These are phyloP conservation scores for Coregonus sp. DNA, from an alignment of 2,797 vertebrate species.

Conservation along the genomic window DNA sequence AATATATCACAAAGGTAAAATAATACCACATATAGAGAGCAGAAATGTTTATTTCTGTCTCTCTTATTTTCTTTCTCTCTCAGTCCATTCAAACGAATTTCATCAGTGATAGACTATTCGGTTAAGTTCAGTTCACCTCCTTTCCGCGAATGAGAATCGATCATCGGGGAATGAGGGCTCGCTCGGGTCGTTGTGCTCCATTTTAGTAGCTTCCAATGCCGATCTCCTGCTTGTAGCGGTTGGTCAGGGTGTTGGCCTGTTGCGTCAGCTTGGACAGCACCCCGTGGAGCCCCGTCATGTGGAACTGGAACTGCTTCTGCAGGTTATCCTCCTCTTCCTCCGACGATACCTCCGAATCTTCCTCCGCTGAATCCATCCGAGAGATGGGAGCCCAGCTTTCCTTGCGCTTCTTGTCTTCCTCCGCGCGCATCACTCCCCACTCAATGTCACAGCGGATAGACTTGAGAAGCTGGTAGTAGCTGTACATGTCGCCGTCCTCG, in stretches of 20 bases:
- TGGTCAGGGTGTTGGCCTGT: conserved; percentile 93
- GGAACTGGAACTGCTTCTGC: conserved; percentile 92
- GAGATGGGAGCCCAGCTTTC: conserved; percentile 71
- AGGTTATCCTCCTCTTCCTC: conserved; percentile 79
- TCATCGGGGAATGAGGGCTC: background rate
- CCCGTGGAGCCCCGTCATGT: conserved; percentile 90
- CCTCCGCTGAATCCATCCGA: conserved; percentile 73
- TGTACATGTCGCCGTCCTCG: conserved; percentile 81
- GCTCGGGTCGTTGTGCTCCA: background rate
- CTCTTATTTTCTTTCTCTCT: conserved; percentile 13
- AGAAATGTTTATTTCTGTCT: background rate
- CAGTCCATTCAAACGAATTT: conserved; percentile 35
- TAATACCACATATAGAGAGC: conserved; percentile 36
- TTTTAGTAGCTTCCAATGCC: conserved; percentile 86
- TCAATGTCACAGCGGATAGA: conserved; percentile 88
- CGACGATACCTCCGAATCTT: conserved; percentile 50
- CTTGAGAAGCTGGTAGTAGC: conserved; percentile 85
- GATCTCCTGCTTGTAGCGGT: conserved; percentile 94
- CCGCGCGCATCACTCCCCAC: conserved; percentile 85
- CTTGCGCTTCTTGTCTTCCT: conserved; percentile 65
- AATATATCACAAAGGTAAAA: conserved; percentile 48
- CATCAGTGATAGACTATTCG: conserved; percentile 33
- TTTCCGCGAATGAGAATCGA: background rate
- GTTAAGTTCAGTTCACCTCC: conserved; percentile 26
- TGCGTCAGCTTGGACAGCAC: conserved; percentile 92